These are phyloP conservation scores for Scaptomyza parva DNA, from an alignment of 2,888 invertebrate genomes.

Conservation along the genomic window DNA sequence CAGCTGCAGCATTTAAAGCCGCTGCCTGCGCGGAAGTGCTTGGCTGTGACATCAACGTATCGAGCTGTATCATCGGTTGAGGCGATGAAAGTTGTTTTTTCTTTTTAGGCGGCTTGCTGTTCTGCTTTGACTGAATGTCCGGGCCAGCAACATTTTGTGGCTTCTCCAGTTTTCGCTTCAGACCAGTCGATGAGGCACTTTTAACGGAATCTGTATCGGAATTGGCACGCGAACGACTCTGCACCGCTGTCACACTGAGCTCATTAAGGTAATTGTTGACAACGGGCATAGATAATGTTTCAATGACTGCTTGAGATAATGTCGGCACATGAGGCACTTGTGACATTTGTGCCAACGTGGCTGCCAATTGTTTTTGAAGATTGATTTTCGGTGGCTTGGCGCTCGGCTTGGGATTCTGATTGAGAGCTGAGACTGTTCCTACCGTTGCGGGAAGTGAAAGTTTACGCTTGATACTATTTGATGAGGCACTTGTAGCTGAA, in stretches of 20 bases:
- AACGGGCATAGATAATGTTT: slow-evolving; percentile 37
- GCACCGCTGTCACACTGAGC: slow-evolving; percentile 37
- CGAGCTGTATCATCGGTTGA: slow-evolving; percentile 40
- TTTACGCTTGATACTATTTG: slow-evolving; percentile 70
- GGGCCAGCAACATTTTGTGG: slow-evolving; percentile 15
- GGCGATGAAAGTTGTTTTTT: slow-evolving; percentile 36
- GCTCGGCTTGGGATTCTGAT: slow-evolving; percentile 14
- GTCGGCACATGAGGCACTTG: slow-evolving; percentile 7
- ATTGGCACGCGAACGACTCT: slow-evolving; percentile 61
- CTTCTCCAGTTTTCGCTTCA: slow-evolving; percentile 52
- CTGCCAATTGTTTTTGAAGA: slow-evolving; percentile 47
- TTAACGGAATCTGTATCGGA: slow-evolving; percentile 76
- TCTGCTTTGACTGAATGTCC: slow-evolving; percentile 8
- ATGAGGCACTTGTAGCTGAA: slow-evolving; percentile 79
- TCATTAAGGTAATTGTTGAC: slow-evolving; percentile 61
- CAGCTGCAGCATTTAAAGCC: slow-evolving; percentile 45
- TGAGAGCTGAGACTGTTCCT: slow-evolving; percentile 1
- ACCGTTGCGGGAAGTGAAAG: slow-evolving; percentile 22
- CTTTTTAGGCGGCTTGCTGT: slow-evolving; percentile 44
- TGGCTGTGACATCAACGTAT: slow-evolving; percentile 49
- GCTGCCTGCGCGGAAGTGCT: slow-evolving; percentile 68
- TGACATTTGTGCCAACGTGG: slow-evolving; percentile 48
- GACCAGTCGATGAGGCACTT: slow-evolving; percentile 57
- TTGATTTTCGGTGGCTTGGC: slow-evolving; percentile 62
- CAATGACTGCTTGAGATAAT: slow-evolving; percentile 25